Evolutionary conservation across 2,888 invertebrate genomes (phyloP), one percentile per base, ranked within the genome.

Genomic region (Andricus quercusramuli): DNA sequence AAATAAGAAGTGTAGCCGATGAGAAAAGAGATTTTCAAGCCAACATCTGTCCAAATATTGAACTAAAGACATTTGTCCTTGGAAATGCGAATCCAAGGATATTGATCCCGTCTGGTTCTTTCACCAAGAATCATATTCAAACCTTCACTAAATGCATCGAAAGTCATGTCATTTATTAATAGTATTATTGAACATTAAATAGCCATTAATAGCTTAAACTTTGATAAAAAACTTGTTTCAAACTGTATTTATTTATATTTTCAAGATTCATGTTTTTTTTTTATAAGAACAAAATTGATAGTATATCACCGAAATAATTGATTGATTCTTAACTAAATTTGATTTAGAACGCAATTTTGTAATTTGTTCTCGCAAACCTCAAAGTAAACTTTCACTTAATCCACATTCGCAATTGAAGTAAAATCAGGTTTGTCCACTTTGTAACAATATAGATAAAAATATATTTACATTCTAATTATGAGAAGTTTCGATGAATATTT

Each of bases 301-400:
- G 2, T 2, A 4, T 15, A 44, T 44, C 44, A 15, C 15, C 44
- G 4, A 44, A 44, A 8, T 44, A 13, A 44, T 44, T 44, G 15
- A 44, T 13, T 15, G 44, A 15, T 44, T 44, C 15, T 47, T 6
- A 47, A 47, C 17, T 17, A 47, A 47, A n/a, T 56, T n/a, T 56
- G 1, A 62, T 62, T 62, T 22, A 62, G 25, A 25, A 25, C 25
- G 62, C 15, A 25, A 51, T 70, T 70, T 70, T 51, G 6, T 20
- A n/a, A 51, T 25, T 56, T 62, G 11, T 25, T 32, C 29, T 5
- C 56, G 29, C 29, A 74, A 56, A 74, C 32, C 20, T n/a, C 32
- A 51, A 32, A 74, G 51, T 56, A 56, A 20, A 74, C 74, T 74
- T 74, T 74, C 74, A 74, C 74, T 74, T 74, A 56, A 74, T 74